Evolutionary conservation across 2,113 vertebrate genomes (phyloP).

Genomic region (Craseonycteris thonglongyai): DNA sequence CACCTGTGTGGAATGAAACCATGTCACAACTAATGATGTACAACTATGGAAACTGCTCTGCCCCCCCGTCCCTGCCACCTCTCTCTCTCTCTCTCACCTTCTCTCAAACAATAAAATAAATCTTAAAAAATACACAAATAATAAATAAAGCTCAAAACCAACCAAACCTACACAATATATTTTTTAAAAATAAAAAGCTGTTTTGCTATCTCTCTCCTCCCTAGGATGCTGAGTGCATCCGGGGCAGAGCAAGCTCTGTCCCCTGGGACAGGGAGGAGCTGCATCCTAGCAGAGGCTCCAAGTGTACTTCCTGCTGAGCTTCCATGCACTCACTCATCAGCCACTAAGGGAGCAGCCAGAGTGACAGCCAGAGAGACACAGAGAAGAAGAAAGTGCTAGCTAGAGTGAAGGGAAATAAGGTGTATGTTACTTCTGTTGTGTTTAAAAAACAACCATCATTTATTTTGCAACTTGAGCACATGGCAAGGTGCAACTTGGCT

Average conservation of each 20-base stretch:
- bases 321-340: background rate
- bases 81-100: too few relatives aligned
- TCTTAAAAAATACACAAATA: too few relatives aligned
- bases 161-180: too few relatives aligned
- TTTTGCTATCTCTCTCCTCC: background rate
- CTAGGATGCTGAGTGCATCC: too few relatives aligned
- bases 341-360: background rate
- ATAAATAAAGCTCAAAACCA: too few relatives aligned
- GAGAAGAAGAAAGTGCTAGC: background rate
- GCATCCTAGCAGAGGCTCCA: background rate
- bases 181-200: too few relatives aligned
- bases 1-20: too few relatives aligned
- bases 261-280: background rate
- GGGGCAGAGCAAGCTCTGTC: background rate
- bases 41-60: too few relatives aligned
- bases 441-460: background rate
- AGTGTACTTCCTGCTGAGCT: background rate
- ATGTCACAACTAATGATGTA: too few relatives aligned
- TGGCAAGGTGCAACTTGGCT: background rate
- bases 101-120: too few relatives aligned
- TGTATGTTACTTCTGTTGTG: background rate
- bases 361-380: background rate
- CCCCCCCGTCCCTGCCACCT: too few relatives aligned
- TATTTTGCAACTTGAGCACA: background rate
- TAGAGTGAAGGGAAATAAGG: background rate